Percentiles rank a stretch among this genome's conserved stretches.
These are phyloP conservation scores for Danionella dracula DNA, from an alignment of 2,797 vertebrate genomes.

Conservation along the genomic window DNA sequence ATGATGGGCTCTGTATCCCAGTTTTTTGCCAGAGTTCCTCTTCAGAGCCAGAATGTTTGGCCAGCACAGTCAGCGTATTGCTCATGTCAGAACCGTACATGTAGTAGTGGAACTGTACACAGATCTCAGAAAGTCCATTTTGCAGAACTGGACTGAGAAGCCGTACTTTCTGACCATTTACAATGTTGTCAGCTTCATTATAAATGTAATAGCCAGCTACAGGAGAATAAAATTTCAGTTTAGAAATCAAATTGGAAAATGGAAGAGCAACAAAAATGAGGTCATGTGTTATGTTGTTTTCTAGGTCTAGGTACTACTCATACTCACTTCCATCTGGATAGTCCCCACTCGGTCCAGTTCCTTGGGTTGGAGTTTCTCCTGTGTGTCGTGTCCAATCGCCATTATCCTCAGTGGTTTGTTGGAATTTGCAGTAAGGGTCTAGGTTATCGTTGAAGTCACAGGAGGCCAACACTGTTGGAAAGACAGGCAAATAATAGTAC, in stretches of 20 bases:
- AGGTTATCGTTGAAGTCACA: slow-evolving; percentile 76
- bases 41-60: slow-evolving; percentile 15
- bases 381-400: slow-evolving; percentile 68
- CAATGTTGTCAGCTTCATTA: slow-evolving; percentile 64
- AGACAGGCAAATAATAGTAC: neutral
- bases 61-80: slow-evolving; percentile 61
- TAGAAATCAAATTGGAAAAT: neutral
- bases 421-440: slow-evolving; percentile 69
- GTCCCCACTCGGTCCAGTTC: slow-evolving; percentile 66
- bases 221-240: neutral
- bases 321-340: slow-evolving; percentile 74
- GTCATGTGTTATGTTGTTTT: neutral
- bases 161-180: slow-evolving; percentile 50
- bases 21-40: slow-evolving; percentile 59
- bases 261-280: neutral
- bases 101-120: slow-evolving; percentile 71
- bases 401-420: slow-evolving; percentile 53
- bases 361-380: slow-evolving; percentile 50
- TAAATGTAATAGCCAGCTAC: slow-evolving; percentile 74
- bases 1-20: slow-evolving; percentile 67
- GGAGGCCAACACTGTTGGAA: slow-evolving; percentile 53
- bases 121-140: slow-evolving; percentile 53
- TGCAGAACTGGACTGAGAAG: slow-evolving; percentile 65
- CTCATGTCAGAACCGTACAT: slow-evolving; percentile 62
- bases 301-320: neutral